Base-by-base conservation (phyloP, 2,113 vertebrate genomes). In the Lophochroa leadbeateri region DNA sequence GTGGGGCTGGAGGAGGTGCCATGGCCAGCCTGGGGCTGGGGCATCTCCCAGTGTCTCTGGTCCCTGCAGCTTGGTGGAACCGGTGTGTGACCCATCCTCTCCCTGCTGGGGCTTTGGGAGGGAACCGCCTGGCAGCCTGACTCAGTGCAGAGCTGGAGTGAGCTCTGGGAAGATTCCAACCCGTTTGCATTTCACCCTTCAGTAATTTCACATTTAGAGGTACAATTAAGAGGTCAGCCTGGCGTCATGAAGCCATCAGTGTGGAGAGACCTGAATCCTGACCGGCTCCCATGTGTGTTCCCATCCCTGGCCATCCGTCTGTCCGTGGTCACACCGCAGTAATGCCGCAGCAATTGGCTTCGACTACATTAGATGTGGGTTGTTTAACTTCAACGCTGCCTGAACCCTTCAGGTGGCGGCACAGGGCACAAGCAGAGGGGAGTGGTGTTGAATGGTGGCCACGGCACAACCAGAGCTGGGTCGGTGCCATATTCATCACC, bases 141-240 rank as follows among this genome's bases (percentile, higher is more conserved):
- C 90, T 63, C 14, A 1, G 71, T 1, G 2, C 20, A 1, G 79
- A 96, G 89, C 39, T 0, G 6, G 52, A 4, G 41, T 37, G 87
- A 97, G 96, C 96, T 94, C 91, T 10, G 37, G 82, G 95, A 96
- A 97, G 97, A 95, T 97, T 94, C 95, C 86, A 94, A 84, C 61
- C 7, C 41, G 82, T 97, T 92, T 93, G 95, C 91, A 95, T 98
- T 97, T 97, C 96, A 93, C 92, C 90, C 97, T 97, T 92, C 97
- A 91, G 55, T 96, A 96, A 96, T 94, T 94, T 96, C 91, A 79
- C 92, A 90, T 97, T 98, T 97, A 96, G 0, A 72, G 97, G 97
- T 93, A 92, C 97, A 98, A 97, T 98, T 97, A 95, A 97, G 95
- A 33, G 8, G 72, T 58, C 61, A 87, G 89, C 57, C 61, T 61